Evolutionary conservation across 1,140 invertebrate genomes (phyloP).

Genomic region (Caerostris darwini): DNA sequence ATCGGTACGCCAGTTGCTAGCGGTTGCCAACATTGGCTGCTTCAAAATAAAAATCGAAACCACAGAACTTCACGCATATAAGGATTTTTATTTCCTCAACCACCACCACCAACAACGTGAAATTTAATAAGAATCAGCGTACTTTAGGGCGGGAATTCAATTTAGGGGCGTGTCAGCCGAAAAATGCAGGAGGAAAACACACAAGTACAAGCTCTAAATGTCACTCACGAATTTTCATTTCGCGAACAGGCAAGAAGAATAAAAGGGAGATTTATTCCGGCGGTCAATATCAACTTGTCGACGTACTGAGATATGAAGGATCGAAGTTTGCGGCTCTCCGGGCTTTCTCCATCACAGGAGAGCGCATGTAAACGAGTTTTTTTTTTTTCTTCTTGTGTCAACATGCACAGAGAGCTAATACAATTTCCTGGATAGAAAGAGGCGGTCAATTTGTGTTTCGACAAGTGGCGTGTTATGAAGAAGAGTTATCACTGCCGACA

Average conservation of each 20-base stretch:
- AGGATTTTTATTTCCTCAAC: too few relatives aligned
- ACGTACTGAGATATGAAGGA: neutral
- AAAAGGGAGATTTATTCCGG: conserved; percentile 20
- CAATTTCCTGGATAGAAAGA: neutral
- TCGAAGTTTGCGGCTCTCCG: neutral
- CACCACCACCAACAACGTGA: too few relatives aligned
- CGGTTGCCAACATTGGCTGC: too few relatives aligned
- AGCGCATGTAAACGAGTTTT: neutral
- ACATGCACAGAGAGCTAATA: neutral
- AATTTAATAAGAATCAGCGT: too few relatives aligned
- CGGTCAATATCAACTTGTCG: conserved; percentile 15
- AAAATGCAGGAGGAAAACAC: neutral
- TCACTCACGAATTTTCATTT: neutral
- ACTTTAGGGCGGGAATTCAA: neutral
- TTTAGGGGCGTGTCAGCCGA: neutral
- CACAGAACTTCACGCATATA: too few relatives aligned
- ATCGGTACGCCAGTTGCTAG: too few relatives aligned
- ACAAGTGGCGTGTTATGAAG: neutral
- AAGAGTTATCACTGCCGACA: neutral
- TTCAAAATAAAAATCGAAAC: too few relatives aligned
- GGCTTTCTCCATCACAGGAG: neutral
- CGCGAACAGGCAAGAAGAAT: neutral
- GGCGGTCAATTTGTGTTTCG: neutral
- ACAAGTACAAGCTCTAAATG: neutral
- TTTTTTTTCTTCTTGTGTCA: neutral